phyloP scores from a whole-genome alignment of 2,797 vertebrate species.

The Poliocrania exsul region DNA sequence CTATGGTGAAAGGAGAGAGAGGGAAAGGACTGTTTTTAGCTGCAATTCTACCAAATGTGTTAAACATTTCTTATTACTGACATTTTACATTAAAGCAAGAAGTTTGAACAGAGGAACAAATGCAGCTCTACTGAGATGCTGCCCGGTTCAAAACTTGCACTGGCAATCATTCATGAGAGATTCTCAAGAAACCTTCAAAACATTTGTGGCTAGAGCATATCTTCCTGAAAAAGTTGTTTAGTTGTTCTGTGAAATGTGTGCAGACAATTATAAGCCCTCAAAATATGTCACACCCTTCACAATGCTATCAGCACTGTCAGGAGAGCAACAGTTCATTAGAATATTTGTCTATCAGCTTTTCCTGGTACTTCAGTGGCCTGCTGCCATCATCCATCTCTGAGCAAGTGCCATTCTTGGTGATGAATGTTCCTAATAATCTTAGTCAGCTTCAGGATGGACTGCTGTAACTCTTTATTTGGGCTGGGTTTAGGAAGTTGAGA shows the following conservation, averaged over 20 bases:
- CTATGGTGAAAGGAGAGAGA: neutral
- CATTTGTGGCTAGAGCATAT: conserved; percentile 51
- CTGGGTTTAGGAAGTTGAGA: neutral
- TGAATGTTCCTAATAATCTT: neutral
- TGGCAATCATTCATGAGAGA: conserved; percentile 33
- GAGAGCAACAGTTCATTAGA: conserved; percentile 47
- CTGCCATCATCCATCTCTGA: conserved; percentile 46
- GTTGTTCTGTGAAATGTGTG: conserved; percentile 46
- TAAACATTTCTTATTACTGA: conserved; percentile 28
- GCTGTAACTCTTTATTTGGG: neutral
- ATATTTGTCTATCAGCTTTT: conserved; percentile 62
- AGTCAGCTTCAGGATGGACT: neutral
- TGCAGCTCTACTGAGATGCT: neutral
- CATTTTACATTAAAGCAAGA: conserved; percentile 35
- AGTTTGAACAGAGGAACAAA: conserved; percentile 30
- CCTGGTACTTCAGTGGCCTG: neutral
- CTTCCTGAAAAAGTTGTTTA: conserved; percentile 18
- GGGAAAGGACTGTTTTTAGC: conserved; percentile 39
- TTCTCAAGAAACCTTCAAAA: conserved; percentile 61
- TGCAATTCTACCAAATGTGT: conserved; percentile 30
- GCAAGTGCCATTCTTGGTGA: neutral
- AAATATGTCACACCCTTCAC: conserved; percentile 48
- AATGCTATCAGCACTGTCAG: conserved; percentile 49
- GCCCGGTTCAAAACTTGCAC: neutral
- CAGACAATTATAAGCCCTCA: conserved; percentile 54